phyloP scores from a whole-genome alignment of 2,888 invertebrate genomes.

The Polylopha cassiicola region DNA sequence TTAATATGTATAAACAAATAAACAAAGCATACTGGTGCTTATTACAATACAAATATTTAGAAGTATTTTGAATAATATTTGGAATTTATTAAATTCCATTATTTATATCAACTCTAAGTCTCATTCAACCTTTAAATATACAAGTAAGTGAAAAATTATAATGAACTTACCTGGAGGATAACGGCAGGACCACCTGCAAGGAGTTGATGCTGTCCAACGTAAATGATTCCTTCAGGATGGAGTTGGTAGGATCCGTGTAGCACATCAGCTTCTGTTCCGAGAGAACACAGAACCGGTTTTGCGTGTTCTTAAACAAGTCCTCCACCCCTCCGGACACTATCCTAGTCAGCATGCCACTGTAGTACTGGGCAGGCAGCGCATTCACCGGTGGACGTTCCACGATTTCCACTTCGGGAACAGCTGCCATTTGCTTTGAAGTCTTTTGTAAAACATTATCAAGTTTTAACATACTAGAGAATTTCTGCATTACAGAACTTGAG shows the following conservation, averaged over 20 bases:
- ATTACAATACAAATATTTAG: no score
- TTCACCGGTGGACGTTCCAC: constrained; percentile 75
- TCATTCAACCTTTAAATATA: not conserved
- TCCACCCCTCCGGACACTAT: constrained; percentile 80
- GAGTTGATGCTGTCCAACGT: constrained; percentile 81
- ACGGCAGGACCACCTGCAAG: constrained; percentile 79
- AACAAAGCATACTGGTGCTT: no score
- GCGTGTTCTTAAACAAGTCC: constrained; percentile 85
- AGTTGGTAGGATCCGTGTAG: constrained; percentile 83
- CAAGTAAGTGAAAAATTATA: not conserved
- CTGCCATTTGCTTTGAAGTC: constrained; percentile 35
- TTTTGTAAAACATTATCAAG: constrained; percentile 68
- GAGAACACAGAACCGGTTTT: constrained; percentile 83
- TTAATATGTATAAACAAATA: no score
- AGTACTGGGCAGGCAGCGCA: constrained; percentile 65
- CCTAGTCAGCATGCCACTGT: constrained; percentile 79
- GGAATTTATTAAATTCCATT: no score
- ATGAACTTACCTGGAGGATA: constrained; percentile 58
- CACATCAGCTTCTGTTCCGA: constrained; percentile 84
- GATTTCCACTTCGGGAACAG: constrained; percentile 38
- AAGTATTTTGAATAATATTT: no score
- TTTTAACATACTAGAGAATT: constrained; percentile 65
- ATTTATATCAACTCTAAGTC: no score
- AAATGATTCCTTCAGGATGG: constrained; percentile 82
- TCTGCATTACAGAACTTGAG: constrained; percentile 53